These are phyloP conservation scores for Matsumurasca onukii DNA, from an alignment of 1,140 invertebrate genomes.

Conservation along the genomic window DNA sequence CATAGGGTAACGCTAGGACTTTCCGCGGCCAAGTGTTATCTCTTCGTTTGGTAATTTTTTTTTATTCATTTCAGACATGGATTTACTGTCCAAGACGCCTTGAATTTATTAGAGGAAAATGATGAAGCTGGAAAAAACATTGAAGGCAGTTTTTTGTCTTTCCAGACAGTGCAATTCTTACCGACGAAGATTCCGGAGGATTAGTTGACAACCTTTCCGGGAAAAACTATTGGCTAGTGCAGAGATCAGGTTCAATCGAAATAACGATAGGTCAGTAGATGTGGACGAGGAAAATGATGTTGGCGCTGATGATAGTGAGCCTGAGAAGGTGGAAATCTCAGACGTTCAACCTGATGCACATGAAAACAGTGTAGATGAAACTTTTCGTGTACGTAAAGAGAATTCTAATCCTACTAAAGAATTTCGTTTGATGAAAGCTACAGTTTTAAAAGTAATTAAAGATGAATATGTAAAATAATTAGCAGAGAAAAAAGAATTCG, in stretches of 20 bases:
- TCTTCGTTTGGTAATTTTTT: background rate
- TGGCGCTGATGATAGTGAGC: too few species aligned
- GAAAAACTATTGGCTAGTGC: slow-evolving; percentile 33
- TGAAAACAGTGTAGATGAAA: background rate
- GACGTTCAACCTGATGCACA: background rate
- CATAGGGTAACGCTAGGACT: background rate
- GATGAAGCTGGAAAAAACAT: slow-evolving; percentile 15
- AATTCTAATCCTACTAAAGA: background rate
- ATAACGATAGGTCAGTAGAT: slow-evolving; percentile 25
- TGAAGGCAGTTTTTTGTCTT: slow-evolving; percentile 30
- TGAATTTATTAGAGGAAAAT: slow-evolving; percentile 16
- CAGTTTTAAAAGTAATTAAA: background rate
- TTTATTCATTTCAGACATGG: slow-evolving; percentile 13
- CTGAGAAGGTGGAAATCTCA: too few species aligned
- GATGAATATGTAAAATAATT: background rate
- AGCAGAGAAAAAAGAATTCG: background rate
- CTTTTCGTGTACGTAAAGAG: background rate
- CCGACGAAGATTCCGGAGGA: slow-evolving; percentile 38
- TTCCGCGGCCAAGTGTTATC: background rate
- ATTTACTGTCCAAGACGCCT: slow-evolving; percentile 22
- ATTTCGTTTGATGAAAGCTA: slow-evolving; percentile 7
- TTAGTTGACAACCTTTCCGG: slow-evolving; percentile 37
- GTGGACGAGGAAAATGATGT: slow-evolving; percentile 2
- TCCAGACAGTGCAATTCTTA: slow-evolving; percentile 29
- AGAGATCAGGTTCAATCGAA: slow-evolving; percentile 31